Evolutionary conservation across 2,113 vertebrate species (phyloP).

Genomic region (Psittacula cyanocephala): DNA sequence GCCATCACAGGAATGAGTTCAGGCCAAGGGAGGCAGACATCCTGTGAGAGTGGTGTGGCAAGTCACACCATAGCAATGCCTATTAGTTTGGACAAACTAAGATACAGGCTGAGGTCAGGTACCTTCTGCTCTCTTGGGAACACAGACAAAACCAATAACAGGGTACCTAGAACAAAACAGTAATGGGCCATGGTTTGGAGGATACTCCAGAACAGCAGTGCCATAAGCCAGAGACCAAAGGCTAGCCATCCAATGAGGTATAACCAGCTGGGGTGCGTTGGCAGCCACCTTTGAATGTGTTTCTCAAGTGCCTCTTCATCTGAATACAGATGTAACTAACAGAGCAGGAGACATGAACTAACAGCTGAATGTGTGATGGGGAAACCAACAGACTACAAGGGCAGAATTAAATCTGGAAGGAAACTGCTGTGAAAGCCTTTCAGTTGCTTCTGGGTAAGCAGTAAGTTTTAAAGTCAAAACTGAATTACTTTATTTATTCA

Average conservation of each 20-base stretch:
- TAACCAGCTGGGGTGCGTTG: neutral
- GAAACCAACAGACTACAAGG: neutral
- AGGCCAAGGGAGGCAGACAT: neutral
- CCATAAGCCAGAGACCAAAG: neutral
- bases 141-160: neutral
- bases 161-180: rapidly evolving
- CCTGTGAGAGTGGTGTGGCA: neutral
- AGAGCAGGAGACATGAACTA: neutral
- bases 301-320: neutral
- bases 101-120: neutral
- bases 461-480: neutral
- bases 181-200: neutral
- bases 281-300: neutral
- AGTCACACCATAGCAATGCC: neutral
- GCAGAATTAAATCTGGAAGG: neutral
- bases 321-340: neutral
- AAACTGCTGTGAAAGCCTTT: neutral
- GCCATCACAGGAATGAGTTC: neutral
- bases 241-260: neutral
- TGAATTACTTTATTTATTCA: neutral
- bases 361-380: neutral
- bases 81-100: neutral
- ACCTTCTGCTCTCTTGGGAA: neutral
- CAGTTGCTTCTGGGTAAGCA: neutral
- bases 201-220: neutral